These are phyloP conservation scores for Corapipo altera DNA, from an alignment of 2,113 vertebrate species.

Conservation along the genomic window DNA sequence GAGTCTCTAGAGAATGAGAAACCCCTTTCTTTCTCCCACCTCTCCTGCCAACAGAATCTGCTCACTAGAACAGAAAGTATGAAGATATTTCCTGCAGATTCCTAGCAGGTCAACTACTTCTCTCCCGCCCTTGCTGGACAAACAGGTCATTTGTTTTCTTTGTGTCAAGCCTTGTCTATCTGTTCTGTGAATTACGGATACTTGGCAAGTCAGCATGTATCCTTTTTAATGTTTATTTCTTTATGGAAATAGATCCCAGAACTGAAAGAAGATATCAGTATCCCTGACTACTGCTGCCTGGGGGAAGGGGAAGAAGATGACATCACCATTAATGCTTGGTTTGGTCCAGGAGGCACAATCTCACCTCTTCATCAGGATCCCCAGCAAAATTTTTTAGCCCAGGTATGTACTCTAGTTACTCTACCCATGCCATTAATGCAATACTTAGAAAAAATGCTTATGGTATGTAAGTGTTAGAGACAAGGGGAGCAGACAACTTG, in stretches of 20 bases:
- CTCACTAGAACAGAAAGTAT: neutral
- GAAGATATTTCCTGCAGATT: neutral
- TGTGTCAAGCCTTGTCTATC: neutral
- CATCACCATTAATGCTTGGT: constrained; percentile 96
- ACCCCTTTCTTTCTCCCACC: neutral
- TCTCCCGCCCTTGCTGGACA: neutral
- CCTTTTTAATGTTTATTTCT: neutral
- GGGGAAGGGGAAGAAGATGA: constrained; percentile 89
- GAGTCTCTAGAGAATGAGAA: neutral
- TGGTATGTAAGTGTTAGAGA: neutral
- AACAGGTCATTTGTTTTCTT: neutral
- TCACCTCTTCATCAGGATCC: constrained; percentile 97
- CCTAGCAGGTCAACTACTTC: neutral
- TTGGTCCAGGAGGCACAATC: constrained; percentile 88
- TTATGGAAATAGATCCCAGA: constrained; percentile 84
- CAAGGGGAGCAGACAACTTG: neutral
- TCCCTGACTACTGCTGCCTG: constrained; percentile 95
- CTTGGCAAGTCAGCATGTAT: neutral
- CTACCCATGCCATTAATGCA: neutral
- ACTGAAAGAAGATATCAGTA: constrained; percentile 87
- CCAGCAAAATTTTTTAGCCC: constrained; percentile 92
- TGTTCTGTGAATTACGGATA: neutral
- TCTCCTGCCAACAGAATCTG: neutral
- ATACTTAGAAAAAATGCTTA: neutral
- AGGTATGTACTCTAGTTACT: constrained; percentile 73